These are phyloP conservation scores for Clanis bilineata DNA, from an alignment of 2,888 invertebrate species.

Conservation along the genomic window DNA sequence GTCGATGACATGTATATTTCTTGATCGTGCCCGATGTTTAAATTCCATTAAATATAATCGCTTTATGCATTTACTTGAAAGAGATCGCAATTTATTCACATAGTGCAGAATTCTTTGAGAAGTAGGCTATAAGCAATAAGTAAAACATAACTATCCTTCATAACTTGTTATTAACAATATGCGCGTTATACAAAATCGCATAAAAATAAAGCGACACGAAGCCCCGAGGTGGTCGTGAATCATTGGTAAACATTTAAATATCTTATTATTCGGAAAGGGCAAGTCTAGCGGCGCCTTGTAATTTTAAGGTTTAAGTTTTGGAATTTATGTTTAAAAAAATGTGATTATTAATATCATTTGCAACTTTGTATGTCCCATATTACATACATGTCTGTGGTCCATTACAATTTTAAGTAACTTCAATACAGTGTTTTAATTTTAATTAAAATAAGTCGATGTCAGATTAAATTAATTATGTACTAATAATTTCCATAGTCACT, in stretches of 20 bases:
- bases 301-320: constrained; percentile 23
- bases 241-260: constrained; percentile 30
- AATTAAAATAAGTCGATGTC: too few relatives aligned
- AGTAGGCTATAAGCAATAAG: constrained; percentile 3
- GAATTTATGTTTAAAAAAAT: neutral
- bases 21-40: neutral
- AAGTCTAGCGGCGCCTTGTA: constrained; percentile 30
- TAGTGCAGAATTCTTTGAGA: constrained; percentile 8
- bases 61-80: constrained; percentile 7
- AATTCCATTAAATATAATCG: constrained; percentile 9
- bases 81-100: constrained; percentile 11
- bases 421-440: too few relatives aligned
- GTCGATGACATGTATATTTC: neutral
- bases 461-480: too few relatives aligned
- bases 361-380: neutral
- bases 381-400: too few relatives aligned
- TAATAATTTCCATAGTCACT: too few relatives aligned
- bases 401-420: too few relatives aligned
- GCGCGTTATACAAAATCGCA: constrained; percentile 9
- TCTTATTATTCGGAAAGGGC: constrained; percentile 39
- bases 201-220: constrained; percentile 26
- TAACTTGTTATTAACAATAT: constrained; percentile 13
- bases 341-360: neutral
- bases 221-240: constrained; percentile 29
- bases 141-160: neutral